These are phyloP conservation scores for Brenthis daphne DNA, from an alignment of 2,888 invertebrate species.

Conservation along the genomic window DNA sequence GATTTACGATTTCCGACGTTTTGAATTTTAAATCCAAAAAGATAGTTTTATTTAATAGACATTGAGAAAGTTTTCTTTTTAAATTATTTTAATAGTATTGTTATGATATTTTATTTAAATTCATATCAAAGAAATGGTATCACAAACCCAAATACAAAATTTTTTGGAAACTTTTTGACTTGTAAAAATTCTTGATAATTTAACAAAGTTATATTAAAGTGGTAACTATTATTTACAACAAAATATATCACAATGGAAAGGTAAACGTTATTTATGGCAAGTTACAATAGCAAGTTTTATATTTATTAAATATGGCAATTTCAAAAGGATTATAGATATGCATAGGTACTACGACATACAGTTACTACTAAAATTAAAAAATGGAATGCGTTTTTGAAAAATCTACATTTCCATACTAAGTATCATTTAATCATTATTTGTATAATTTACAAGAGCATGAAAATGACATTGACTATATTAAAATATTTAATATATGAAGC, in stretches of 20 bases:
- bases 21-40: too few species aligned
- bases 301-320: constrained; percentile 1
- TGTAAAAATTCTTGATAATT: not conserved
- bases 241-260: constrained; percentile 19
- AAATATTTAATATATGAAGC: too few species aligned
- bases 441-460: too few species aligned
- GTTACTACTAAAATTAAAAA: too few species aligned
- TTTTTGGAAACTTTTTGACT: not conserved
- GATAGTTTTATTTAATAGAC: too few species aligned
- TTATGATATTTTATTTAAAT: not conserved
- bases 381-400: too few species aligned
- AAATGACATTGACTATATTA: too few species aligned
- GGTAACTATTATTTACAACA: constrained; percentile 17
- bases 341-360: not conserved
- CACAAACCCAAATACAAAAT: not conserved
- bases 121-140: not conserved
- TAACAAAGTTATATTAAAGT: not conserved
- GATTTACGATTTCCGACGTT: too few species aligned
- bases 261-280: constrained; percentile 8
- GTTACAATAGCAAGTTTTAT: not conserved
- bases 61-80: too few species aligned
- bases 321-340: not conserved
- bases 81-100: not conserved
- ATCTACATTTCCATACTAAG: too few species aligned
- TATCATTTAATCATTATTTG: too few species aligned